Conservation (phyloP, 1,140 invertebrate genomes). For the Diorhabda sublineata region DNA sequence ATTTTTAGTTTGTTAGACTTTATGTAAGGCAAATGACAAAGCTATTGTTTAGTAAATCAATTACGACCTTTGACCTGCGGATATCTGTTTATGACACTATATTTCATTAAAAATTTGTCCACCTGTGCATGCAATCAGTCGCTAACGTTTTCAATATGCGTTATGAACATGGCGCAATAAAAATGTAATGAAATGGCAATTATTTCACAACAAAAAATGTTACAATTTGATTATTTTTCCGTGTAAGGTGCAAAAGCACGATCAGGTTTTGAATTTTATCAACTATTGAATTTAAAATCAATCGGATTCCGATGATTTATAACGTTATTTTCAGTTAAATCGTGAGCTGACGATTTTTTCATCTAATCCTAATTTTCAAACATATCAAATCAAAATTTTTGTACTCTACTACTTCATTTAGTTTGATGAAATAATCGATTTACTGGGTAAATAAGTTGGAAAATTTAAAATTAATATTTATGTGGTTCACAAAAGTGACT, state of each 20-base stretch:
- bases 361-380: no score
- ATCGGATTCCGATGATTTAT: not conserved
- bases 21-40: no score
- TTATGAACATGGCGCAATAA: not conserved
- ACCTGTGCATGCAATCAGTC: not conserved
- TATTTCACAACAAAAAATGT: not conserved
- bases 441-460: no score
- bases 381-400: no score
- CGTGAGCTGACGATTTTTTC: no score
- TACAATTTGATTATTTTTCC: not conserved
- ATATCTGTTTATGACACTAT: not conserved
- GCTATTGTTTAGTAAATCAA: no score
- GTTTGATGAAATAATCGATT: no score
- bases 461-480: no score
- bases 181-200: not conserved
- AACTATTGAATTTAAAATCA: not conserved
- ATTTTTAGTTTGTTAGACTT: no score
- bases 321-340: not conserved
- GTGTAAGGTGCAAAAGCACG: not conserved
- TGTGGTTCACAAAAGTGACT: no score
- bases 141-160: not conserved
- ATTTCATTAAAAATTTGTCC: slow-evolving; percentile 3
- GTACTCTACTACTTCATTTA: no score
- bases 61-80: no score
- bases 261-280: not conserved